Percentiles rank a stretch among this genome's conserved stretches.
Evolutionary conservation across 2,113 vertebrate genomes (phyloP).

Genomic region (Naja naja): DNA sequence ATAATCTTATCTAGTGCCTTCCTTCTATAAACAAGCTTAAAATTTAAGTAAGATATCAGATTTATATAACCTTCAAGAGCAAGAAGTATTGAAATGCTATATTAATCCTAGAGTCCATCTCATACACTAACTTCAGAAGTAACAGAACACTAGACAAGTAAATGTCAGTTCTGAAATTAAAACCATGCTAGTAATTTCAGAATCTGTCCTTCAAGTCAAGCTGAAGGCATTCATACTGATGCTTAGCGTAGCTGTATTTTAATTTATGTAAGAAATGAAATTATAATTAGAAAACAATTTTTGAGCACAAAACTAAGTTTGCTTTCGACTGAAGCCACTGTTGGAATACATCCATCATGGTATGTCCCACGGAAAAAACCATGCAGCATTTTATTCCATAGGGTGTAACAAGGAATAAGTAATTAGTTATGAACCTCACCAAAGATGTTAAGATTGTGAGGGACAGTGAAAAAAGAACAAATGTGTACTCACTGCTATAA

Average conservation of each 20-base stretch:
- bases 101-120: slow-evolving; percentile 74
- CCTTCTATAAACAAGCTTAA: slow-evolving; percentile 38
- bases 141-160: slow-evolving; percentile 76
- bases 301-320: background rate
- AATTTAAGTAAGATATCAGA: slow-evolving; percentile 58
- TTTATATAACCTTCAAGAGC: slow-evolving; percentile 68
- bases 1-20: slow-evolving; percentile 4
- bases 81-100: slow-evolving; percentile 73
- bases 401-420: background rate
- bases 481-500: background rate
- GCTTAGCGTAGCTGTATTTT: background rate
- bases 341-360: background rate
- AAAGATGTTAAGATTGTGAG: background rate
- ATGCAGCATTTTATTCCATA: background rate
- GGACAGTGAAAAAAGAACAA: background rate
- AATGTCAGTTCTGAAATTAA: slow-evolving; percentile 78
- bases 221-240: slow-evolving; percentile 9
- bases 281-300: background rate
- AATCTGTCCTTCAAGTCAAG: slow-evolving; percentile 33
- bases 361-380: background rate
- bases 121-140: slow-evolving; percentile 76
- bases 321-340: background rate
- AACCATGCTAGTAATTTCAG: slow-evolving; percentile 53
- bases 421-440: background rate
- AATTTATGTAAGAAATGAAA: background rate